Evolutionary conservation across 2,113 vertebrate genomes (phyloP).

Genomic region (Megaceryle maxima): DNA sequence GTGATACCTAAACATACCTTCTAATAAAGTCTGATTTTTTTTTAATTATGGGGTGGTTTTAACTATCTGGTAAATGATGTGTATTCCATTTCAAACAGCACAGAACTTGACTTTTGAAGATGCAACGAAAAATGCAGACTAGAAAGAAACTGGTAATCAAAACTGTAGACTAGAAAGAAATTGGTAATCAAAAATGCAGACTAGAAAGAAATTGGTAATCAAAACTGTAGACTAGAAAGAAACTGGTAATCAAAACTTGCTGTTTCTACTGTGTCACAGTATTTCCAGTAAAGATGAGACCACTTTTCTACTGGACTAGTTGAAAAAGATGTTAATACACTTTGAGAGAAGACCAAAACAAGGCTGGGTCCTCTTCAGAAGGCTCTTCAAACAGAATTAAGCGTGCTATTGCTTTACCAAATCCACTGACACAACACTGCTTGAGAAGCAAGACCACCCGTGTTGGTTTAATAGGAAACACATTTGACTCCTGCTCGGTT

Average conservation of each 20-base stretch:
- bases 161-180: neutral
- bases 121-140: neutral
- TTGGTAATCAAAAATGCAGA: no score
- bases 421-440: neutral
- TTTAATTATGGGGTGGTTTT: no score
- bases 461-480: neutral
- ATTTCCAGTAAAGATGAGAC: neutral
- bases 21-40: neutral
- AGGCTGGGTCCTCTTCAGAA: neutral
- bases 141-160: neutral
- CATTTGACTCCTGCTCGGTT: neutral
- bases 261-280: neutral
- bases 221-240: neutral
- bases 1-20: neutral
- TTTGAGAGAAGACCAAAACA: neutral
- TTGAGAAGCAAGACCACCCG: constrained; percentile 22
- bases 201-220: no score
- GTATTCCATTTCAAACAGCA: neutral
- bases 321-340: neutral
- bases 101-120: neutral
- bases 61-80: neutral
- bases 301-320: neutral
- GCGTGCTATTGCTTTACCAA: neutral
- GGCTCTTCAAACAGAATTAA: neutral
- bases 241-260: neutral